These are phyloP conservation scores for Myrmecophaga tridactyla DNA, from an alignment of 2,113 vertebrate species.

Conservation along the genomic window DNA sequence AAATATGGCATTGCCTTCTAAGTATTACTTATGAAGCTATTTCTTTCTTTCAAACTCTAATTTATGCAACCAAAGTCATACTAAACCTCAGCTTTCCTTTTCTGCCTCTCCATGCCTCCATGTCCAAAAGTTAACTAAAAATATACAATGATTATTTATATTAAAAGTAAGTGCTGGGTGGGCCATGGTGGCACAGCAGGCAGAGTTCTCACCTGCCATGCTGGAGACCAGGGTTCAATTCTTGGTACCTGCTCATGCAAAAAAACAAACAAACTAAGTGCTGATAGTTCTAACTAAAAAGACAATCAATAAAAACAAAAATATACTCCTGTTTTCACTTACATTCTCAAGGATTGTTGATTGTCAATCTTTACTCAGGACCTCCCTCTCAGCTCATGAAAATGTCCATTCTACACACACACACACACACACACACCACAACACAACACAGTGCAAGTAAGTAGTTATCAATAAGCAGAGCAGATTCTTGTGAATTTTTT, in stretches of 20 bases:
- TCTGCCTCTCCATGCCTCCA: not conserved
- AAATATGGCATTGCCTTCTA: slow-evolving; percentile 27
- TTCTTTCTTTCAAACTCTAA: not conserved
- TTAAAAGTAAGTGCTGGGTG: too few species aligned
- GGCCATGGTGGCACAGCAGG: too few species aligned
- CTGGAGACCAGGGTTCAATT: too few species aligned
- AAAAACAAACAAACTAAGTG: too few species aligned
- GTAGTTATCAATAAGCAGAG: not conserved
- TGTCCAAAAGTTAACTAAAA: not conserved
- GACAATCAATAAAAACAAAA: not conserved
- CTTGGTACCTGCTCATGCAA: too few species aligned
- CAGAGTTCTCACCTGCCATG: too few species aligned
- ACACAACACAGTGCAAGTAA: too few species aligned
- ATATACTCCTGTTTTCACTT: not conserved
- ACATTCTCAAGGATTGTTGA: not conserved
- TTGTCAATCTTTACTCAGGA: not conserved
- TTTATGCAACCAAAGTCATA: not conserved
- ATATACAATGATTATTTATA: not conserved
- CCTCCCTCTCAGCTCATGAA: too few species aligned
- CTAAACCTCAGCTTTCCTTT: not conserved
- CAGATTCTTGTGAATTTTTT: not conserved
- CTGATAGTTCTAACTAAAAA: not conserved
- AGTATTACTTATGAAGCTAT: not conserved
- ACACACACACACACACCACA: too few species aligned
- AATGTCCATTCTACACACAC: too few species aligned